phyloP scores from a whole-genome alignment of 2,888 invertebrate genomes.

The Agrochola circellaris region DNA sequence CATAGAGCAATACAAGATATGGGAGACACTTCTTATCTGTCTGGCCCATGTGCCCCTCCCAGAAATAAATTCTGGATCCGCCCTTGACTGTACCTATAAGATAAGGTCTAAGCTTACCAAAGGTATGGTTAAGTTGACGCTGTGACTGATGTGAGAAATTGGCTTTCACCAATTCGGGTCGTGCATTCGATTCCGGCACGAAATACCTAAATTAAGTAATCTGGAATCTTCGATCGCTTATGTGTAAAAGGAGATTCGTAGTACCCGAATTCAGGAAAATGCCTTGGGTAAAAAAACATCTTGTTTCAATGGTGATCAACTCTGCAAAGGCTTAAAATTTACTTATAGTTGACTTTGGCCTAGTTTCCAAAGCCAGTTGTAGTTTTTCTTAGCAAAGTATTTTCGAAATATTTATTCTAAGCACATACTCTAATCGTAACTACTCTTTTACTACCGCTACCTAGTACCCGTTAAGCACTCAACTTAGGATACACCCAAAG shows the following conservation, averaged over 20 bases:
- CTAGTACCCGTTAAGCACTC: conserved; percentile 29
- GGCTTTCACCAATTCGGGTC: not conserved
- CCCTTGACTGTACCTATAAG: no score
- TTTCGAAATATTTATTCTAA: conserved; percentile 14
- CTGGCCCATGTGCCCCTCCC: no score
- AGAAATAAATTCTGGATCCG: no score
- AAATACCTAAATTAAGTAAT: not conserved
- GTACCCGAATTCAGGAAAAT: not conserved
- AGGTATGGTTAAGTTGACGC: not conserved
- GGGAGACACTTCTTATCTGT: no score
- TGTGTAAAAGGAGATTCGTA: not conserved
- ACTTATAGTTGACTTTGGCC: not conserved
- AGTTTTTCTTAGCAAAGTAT: not conserved
- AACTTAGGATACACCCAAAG: conserved; percentile 24
- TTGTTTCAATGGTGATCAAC: not conserved
- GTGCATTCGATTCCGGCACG: not conserved
- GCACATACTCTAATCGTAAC: not conserved
- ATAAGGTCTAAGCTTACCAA: not conserved
- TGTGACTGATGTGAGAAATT: not conserved
- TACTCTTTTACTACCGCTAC: not conserved
- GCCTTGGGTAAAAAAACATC: not conserved
- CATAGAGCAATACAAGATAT: no score
- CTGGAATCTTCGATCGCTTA: not conserved
- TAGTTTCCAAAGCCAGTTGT: not conserved
- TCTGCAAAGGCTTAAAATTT: not conserved